A percentile compares a stretch with the other conserved stretches of the same genome.
Evolutionary conservation across 2,888 invertebrate species (phyloP).

Genomic region (Scaptomyza polygonia): DNA sequence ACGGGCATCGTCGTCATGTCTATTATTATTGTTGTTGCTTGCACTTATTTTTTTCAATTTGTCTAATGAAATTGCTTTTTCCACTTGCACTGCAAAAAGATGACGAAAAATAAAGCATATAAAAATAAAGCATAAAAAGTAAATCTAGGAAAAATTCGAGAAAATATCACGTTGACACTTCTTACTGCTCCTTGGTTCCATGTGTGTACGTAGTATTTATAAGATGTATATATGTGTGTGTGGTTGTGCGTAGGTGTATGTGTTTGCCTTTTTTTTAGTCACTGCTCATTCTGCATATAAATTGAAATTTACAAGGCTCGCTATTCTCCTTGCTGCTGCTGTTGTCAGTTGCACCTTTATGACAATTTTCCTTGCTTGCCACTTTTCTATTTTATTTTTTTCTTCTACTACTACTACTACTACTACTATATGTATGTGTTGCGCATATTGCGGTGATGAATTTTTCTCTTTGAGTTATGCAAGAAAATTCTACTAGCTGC

Average conservation of each 20-base stretch:
- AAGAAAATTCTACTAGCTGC: constrained; percentile 21
- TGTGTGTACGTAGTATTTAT: constrained; percentile 16
- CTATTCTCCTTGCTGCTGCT: constrained; percentile 33
- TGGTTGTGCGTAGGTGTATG: constrained; percentile 15
- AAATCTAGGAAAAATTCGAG: constrained; percentile 76
- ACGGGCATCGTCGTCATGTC: constrained; percentile 32
- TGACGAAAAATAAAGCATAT: constrained; percentile 22
- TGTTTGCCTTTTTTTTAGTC: constrained; percentile 53
- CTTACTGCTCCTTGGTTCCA: constrained; percentile 43
- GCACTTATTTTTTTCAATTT: constrained; percentile 82
- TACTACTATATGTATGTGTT: constrained; percentile 49
- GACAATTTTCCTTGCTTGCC: constrained; percentile 77
- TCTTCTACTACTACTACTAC: too few relatives aligned
- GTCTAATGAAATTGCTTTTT: constrained; percentile 83
- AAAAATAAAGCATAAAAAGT: constrained; percentile 30
- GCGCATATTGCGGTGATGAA: constrained; percentile 81
- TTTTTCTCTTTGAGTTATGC: constrained; percentile 80
- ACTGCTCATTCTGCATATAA: constrained; percentile 83
- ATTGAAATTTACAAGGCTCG: constrained; percentile 82
- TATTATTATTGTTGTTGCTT: constrained; percentile 55
- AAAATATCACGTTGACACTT: constrained; percentile 78
- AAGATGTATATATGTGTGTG: constrained; percentile 22
- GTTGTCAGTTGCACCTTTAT: constrained; percentile 82
- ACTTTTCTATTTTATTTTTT: constrained; percentile 60
- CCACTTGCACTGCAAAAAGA: constrained; percentile 59